Base-by-base conservation (phyloP, 2,888 invertebrate genomes). In the Rhamnusium bicolor region DNA sequence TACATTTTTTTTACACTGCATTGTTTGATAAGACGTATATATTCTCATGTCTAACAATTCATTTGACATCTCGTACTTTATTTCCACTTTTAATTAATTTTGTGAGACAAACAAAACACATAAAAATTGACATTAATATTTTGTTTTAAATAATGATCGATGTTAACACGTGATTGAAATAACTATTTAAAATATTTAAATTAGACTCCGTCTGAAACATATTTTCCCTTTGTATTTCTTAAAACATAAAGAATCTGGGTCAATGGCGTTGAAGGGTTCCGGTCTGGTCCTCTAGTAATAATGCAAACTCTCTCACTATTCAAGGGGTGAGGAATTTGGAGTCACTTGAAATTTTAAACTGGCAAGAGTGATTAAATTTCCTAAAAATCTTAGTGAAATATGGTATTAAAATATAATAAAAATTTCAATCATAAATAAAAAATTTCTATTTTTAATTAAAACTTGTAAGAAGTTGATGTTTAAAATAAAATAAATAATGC, bases 291-390 rank as follows among this genome's bases (percentile, higher is more conserved):
- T 40, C 40, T 40, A 40, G 12, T 40, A 40, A 40, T 12, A n/a
- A 2, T 3, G n/a, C 40, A 5, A 32, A 40, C 40, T 40, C 40
- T 40, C 40, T 40, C n/a, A 40, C 10, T 40, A 40, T 40, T 40
- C 40, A 40, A 40, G 10, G 40, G 40, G 40, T 40, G 40, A 40
- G 40, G 12, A n/a, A n/a, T 40, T n/a, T 40, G n/a, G 40, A 12
- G 40, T n/a, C 40, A 40, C 12, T 12, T 40, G n/a, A 40, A 40
- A 40, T n/a, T 40, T 40, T 40, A 10, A 40, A 40, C n/a, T 40
- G n/a, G 40, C 4, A 40, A 12, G 40, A 63, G 63, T 2, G 40
- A 49, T 49, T 63, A 53, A 53, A 21, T 53, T 21, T 53, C n/a
- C 3, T 53, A 24, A 67, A 46, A 29, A 21, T 32, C n/a, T n/a